phyloP scores from a whole-genome alignment of 2,113 vertebrate species.

The Ceyx cyanopectus region DNA sequence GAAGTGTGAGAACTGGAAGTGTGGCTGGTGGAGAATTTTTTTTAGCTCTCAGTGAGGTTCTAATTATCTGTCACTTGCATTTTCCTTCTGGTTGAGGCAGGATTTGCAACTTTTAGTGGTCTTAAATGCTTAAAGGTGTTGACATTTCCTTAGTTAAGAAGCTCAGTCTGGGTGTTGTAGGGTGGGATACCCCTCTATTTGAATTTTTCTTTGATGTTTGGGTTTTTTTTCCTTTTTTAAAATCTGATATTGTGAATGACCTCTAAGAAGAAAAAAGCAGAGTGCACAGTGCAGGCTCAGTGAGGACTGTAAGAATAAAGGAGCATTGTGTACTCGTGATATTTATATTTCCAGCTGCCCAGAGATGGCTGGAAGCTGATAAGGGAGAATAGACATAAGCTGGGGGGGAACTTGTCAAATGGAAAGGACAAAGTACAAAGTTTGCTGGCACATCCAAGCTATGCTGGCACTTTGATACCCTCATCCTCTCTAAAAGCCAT shows the following conservation, averaged over 20 bases:
- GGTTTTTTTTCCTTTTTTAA: neutral
- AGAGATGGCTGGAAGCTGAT: constrained; percentile 30
- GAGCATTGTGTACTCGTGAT: neutral
- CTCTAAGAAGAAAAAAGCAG: neutral
- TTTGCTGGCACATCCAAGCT: neutral
- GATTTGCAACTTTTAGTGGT: neutral
- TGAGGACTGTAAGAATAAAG: neutral
- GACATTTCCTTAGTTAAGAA: neutral
- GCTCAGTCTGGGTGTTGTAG: neutral
- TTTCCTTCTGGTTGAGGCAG: neutral
- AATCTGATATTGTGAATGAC: neutral
- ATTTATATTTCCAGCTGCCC: constrained; percentile 32
- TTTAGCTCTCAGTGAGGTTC: neutral
- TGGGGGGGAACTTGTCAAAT: neutral
- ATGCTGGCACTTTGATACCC: neutral
- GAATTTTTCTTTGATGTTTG: too few species aligned
- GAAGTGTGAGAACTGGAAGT: neutral
- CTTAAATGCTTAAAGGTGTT: neutral
- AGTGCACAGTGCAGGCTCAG: neutral
- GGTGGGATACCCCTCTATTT: accelerated
- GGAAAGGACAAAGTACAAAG: neutral
- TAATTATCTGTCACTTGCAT: neutral
- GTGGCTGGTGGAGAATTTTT: neutral
- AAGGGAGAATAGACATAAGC: neutral
- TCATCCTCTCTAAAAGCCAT: neutral